A percentile compares a stretch with the other conserved stretches of the same genome.
phyloP scores from a whole-genome alignment of 2,797 vertebrate genomes.

The Tauraco hartlaubi region DNA sequence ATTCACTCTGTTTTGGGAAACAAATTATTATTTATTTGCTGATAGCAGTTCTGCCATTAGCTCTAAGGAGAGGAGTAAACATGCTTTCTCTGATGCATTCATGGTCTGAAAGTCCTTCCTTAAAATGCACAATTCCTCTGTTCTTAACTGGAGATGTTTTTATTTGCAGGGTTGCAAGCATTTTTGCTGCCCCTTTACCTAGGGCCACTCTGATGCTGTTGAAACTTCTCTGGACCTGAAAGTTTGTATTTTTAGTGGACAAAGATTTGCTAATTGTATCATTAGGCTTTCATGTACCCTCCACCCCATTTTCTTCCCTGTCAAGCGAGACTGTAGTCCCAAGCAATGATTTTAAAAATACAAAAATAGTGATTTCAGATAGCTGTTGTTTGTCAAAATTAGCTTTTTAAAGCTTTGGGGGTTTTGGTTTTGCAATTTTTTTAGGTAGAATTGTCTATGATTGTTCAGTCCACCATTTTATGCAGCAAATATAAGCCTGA shows the following conservation, averaged over 20 bases:
- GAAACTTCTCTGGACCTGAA: not conserved
- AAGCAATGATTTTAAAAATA: not conserved
- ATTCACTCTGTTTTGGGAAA: slow-evolving; percentile 8
- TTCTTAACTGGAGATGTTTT: not conserved
- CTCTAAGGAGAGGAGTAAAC: not conserved
- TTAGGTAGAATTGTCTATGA: not conserved
- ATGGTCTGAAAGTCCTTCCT: not conserved
- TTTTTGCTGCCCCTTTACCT: not conserved
- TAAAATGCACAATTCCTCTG: not conserved
- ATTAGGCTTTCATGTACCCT: not conserved
- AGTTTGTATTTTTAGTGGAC: not conserved
- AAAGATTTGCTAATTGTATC: not conserved
- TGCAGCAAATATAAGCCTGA: not conserved
- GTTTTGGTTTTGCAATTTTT: not conserved
- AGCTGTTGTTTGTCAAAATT: not conserved
- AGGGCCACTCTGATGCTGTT: not conserved
- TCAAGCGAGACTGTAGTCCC: not conserved
- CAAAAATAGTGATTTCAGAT: not conserved
- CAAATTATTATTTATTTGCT: not conserved
- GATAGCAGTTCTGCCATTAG: not conserved
- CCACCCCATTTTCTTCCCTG: not conserved
- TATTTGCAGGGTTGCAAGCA: not conserved
- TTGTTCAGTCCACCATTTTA: not conserved
- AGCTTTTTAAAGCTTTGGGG: not conserved
- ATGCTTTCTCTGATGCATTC: not conserved